Evolutionary conservation across 1,140 invertebrate genomes (phyloP), one percentile per base, ranked within the genome.

Genomic region (Tenebrio molitor): DNA sequence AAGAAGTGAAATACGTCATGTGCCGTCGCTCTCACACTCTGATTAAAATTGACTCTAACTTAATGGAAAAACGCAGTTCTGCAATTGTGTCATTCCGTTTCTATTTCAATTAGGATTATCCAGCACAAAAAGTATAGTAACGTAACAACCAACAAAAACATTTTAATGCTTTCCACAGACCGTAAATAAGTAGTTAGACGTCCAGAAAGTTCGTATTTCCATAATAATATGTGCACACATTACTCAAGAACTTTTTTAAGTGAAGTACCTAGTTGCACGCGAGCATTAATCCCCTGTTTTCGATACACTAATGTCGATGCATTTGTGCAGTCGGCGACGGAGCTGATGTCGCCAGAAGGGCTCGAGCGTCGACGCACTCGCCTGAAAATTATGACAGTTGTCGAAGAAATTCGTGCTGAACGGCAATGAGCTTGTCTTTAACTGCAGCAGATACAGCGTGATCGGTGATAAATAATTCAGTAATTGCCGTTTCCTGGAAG

Each of bases 11-110:
- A 10, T 15, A 6, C 12, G 50, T 29, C 50, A 58, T 29, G 50
- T 58, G 50, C 29, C 10, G 23, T 23, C 8, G 50, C 29, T 58
- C 50, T 58, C 50, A 58, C 50, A 58, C 23, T 58, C 19, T 58
- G 50, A 58, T 58, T 58, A 58, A 58, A 58, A 58, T 29, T 58
- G 50, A 58, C 50, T 58, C n/a, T 25, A 58, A 29, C 50, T 58
- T 58, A 58, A 58, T 58, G 50, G 50, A 58, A 58, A 33, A 58
- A 58, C 23, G n/a, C 50, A 58, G 23, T 58, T 29, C 50, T 58
- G n/a, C 23, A 58, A 58, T 58, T 58, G 23, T 19, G 44, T 58
- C 19, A 15, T 58, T 58, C 29, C 23, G 50, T 58, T 58, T 58
- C 50, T 25, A 34, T 14, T 58, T 58, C 50, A 29, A n/a, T 58